These are phyloP conservation scores for Loxodonta africana DNA, from an alignment of 2,113 vertebrate species.

Conservation along the genomic window DNA sequence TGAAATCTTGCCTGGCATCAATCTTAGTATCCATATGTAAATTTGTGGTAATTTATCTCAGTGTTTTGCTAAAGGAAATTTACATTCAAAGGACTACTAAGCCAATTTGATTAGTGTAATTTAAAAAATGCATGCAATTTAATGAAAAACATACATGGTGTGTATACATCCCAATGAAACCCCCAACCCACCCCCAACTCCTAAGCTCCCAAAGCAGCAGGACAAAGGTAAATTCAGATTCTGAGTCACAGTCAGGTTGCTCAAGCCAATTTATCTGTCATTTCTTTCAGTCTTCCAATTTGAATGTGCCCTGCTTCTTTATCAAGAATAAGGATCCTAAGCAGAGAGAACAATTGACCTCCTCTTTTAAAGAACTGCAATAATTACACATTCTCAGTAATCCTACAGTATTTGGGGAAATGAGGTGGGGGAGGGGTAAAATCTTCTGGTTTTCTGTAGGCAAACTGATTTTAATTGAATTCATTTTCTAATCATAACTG, in stretches of 20 bases:
- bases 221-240: not conserved
- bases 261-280: not conserved
- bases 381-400: not conserved
- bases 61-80: not conserved
- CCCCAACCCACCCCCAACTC: too few relatives aligned
- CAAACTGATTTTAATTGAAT: constrained; percentile 26
- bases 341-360: not conserved
- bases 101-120: too few relatives aligned
- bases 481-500: constrained; percentile 4
- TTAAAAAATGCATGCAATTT: too few relatives aligned
- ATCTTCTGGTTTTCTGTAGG: not conserved
- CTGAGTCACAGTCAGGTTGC: not conserved
- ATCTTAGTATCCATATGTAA: not conserved
- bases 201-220: too few relatives aligned
- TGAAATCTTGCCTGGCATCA: not conserved
- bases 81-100: too few relatives aligned
- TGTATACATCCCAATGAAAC: too few relatives aligned
- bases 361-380: not conserved
- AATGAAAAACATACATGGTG: too few relatives aligned
- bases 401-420: not conserved
- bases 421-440: not conserved
- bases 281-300: constrained; percentile 18
- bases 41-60: not conserved
- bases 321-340: constrained; percentile 8
- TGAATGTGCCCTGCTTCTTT: constrained; percentile 25